phyloP scores from a whole-genome alignment of 2,888 invertebrate species.

The Tipula unca region DNA sequence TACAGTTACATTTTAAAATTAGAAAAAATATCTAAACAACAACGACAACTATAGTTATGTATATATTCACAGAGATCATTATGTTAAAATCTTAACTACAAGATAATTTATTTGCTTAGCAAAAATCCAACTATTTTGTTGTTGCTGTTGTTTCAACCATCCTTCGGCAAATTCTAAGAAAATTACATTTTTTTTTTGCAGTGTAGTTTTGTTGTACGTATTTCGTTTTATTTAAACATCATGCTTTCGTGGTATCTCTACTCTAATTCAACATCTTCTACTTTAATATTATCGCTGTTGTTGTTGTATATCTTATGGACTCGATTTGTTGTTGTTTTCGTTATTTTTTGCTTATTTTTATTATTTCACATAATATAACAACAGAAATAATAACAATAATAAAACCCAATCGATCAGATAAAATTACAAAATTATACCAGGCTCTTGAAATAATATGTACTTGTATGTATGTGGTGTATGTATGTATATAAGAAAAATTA shows the following conservation, averaged over 20 bases:
- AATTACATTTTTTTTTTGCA: neutral
- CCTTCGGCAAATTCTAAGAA: neutral
- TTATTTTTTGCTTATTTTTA: neutral
- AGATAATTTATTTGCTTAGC: neutral
- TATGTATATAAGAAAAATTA: neutral
- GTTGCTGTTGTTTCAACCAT: neutral
- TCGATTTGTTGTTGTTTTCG: neutral
- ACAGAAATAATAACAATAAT: conserved; percentile 9
- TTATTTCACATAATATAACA: conserved; percentile 15
- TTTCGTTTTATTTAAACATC: neutral
- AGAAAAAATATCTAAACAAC: neutral
- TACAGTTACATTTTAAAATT: too few relatives aligned
- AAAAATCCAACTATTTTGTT: neutral
- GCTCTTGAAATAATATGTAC: neutral
- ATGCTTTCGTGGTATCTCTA: neutral
- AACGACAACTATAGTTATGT: neutral
- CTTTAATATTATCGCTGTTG: neutral
- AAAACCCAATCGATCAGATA: conserved; percentile 19
- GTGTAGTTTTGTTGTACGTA: neutral
- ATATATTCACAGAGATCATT: neutral
- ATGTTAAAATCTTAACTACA: neutral
- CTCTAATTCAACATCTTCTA: neutral
- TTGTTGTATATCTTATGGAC: neutral
- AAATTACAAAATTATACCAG: conserved; percentile 19
- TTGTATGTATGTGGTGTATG: neutral